A percentile compares a stretch with the other conserved stretches of the same genome.
These are phyloP conservation scores for Melikaiella ostensackeni DNA, from an alignment of 2,888 invertebrate species.

Conservation along the genomic window DNA sequence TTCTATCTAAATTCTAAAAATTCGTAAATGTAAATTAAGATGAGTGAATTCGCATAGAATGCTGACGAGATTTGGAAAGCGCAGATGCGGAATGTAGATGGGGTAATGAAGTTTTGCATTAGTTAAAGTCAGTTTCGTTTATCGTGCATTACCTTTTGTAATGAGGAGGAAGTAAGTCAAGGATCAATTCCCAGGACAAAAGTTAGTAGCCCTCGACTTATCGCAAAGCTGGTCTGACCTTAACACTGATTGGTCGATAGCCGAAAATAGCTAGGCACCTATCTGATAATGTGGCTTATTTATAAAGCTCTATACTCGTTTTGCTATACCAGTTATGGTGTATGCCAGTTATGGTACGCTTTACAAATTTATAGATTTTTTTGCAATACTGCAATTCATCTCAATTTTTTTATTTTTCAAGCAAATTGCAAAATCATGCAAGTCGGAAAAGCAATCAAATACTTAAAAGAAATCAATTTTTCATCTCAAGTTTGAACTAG, in stretches of 20 bases:
- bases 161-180: slow-evolving; percentile 63
- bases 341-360: background rate
- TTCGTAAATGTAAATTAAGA: too few relatives aligned
- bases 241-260: slow-evolving; percentile 74
- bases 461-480: too few relatives aligned
- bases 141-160: slow-evolving; percentile 48
- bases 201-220: slow-evolving; percentile 59
- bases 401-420: too few relatives aligned
- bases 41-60: background rate
- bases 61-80: background rate
- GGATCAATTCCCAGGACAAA: slow-evolving; percentile 62
- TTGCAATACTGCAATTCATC: too few relatives aligned
- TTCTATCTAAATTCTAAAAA: background rate
- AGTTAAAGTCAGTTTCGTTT: slow-evolving; percentile 48
- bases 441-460: too few relatives aligned
- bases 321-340: slow-evolving; percentile 2
- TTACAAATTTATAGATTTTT: too few relatives aligned
- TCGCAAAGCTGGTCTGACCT: slow-evolving; percentile 69
- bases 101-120: slow-evolving; percentile 43
- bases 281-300: slow-evolving; percentile 60
- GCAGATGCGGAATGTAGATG: background rate
- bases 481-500: too few relatives aligned
- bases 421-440: too few relatives aligned
- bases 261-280: slow-evolving; percentile 70
- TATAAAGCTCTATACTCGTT: slow-evolving; percentile 22